Conservation (phyloP, 2,113 vertebrate species). For the human (Homo sapiens) region DNA sequence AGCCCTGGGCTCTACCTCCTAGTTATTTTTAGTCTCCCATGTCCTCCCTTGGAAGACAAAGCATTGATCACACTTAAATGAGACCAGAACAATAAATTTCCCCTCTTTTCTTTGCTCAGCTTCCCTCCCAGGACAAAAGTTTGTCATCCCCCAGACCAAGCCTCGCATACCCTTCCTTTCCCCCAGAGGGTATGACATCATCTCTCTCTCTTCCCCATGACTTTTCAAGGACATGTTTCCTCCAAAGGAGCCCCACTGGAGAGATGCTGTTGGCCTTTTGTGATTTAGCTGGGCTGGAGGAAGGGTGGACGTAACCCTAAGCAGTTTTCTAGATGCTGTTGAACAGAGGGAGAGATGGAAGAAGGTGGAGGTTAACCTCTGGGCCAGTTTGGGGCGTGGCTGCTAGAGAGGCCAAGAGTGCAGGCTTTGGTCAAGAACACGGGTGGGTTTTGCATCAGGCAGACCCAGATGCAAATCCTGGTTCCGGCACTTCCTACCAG, state of each 20-base stretch:
- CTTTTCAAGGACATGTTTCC: constrained; percentile 64
- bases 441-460: background rate
- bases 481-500: background rate
- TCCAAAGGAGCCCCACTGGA: background rate
- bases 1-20: constrained; percentile 67
- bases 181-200: constrained; percentile 57
- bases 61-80: constrained; percentile 79
- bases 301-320: background rate
- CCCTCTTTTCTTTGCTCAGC: constrained; percentile 29
- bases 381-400: background rate
- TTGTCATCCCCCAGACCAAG: constrained; percentile 68
- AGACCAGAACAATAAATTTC: constrained; percentile 70
- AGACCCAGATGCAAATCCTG: background rate
- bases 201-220: background rate
- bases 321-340: background rate
- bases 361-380: background rate
- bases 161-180: background rate
- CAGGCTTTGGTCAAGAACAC: background rate
- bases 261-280: constrained; percentile 1
- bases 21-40: constrained; percentile 77
- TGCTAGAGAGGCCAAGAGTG: background rate
- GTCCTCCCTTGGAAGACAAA: constrained; percentile 70
- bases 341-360: background rate
- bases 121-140: constrained; percentile 67
- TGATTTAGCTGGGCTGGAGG: background rate